These are phyloP conservation scores for Euplagia quadripunctaria DNA, from an alignment of 2,888 invertebrate genomes.

Conservation along the genomic window DNA sequence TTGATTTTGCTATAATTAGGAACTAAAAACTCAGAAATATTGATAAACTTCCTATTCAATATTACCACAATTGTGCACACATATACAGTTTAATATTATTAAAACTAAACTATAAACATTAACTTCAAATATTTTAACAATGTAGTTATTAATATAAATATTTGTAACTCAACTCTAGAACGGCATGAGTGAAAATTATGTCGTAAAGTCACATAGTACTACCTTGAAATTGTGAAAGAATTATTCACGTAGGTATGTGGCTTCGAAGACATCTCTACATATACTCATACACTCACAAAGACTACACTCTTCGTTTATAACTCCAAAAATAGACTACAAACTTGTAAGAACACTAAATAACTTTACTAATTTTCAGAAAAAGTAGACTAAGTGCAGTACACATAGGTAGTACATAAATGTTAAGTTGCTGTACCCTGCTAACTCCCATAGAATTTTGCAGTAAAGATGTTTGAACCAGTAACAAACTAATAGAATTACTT, in stretches of 20 bases:
- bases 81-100: background rate
- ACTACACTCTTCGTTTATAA: too few relatives aligned
- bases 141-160: background rate
- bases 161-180: background rate
- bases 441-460: background rate
- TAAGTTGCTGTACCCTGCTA: background rate
- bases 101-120: background rate
- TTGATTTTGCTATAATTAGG: background rate
- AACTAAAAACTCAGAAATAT: background rate
- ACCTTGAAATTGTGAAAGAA: too few relatives aligned
- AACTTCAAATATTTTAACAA: background rate
- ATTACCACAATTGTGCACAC: background rate
- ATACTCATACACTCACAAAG: too few relatives aligned
- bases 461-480: background rate
- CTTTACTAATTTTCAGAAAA: background rate
- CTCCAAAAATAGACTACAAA: too few relatives aligned
- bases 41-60: too few relatives aligned
- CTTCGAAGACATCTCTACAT: too few relatives aligned
- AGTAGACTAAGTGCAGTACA: background rate
- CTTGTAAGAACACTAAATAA: background rate
- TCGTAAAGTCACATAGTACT: too few relatives aligned
- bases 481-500: constrained; percentile 10
- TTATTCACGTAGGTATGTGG: too few relatives aligned
- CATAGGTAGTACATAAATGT: background rate
- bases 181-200: too few relatives aligned